Evolutionary conservation across 2,888 invertebrate genomes (phyloP), one percentile per base, ranked within the genome.

Genomic region (Tachystola acroxantha): DNA sequence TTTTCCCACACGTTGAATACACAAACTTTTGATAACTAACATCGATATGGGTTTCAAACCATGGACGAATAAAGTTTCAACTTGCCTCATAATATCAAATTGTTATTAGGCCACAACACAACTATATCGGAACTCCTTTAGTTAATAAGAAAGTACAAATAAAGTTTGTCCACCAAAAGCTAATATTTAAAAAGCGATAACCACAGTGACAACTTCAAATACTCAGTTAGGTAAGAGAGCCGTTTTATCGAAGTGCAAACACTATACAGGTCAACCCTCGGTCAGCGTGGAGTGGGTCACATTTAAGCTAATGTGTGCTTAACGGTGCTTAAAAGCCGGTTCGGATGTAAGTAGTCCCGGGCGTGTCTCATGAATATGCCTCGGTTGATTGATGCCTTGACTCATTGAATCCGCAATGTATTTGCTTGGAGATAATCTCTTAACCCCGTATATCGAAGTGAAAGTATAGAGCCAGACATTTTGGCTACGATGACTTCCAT

Each of bases 241-340:
- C 24, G 24, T n/a, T 24, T 4, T 24, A n/a, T n/a, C 74, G 60
- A 50, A 67, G 67, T 58, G 70, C 64, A 71, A 67, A 69, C 64
- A 70, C 43, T 46, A n/a, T n/a, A n/a, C 49, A 48, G 45, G 45
- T 36, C 43, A 39, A 41, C 41, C n/a, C n/a, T n/a, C n/a, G n/a
- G n/a, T n/a, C 34, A 47, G 40, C 42, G 41, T 46, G 49, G 47
- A 75, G 72, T 79, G 62, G 78, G 81, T 72, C 82, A 77, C 54
- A 46, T 61, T 64, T 67, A 59, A 61, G 53, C 53, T 61, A 61
- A 70, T 61, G 67, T 73, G 49, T 66, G 56, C 58, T 78, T 84
- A 82, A 84, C 82, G 81, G 84, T 74, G 50, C 40, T 54, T 42
- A n/a, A 58, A 73, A 73, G 64, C 72, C 70, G 73, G 73, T 78